Percentiles rank a stretch among this genome's conserved stretches.
Evolutionary conservation across 2,797 vertebrate genomes (phyloP).

Genomic region (Phataginus tetradactyla): DNA sequence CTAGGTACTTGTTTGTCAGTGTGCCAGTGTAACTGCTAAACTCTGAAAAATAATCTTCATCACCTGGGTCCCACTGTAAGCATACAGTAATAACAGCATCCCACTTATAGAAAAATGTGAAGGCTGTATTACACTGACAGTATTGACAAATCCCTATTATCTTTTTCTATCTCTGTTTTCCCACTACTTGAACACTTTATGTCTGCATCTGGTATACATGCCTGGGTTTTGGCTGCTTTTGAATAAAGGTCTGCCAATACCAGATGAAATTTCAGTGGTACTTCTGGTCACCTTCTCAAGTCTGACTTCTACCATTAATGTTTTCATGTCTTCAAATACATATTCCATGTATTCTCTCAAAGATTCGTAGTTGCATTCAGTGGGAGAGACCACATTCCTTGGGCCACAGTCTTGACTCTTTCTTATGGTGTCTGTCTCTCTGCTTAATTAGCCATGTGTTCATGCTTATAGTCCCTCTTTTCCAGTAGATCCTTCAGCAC

Average conservation of each 20-base stretch:
- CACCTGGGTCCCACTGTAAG: too few relatives aligned
- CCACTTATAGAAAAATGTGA: too few relatives aligned
- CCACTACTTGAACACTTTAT: not conserved
- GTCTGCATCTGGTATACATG: not conserved
- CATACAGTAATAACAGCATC: too few relatives aligned
- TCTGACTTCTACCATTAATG: not conserved
- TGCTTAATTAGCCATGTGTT: not conserved
- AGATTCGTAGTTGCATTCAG: not conserved
- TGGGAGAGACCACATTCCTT: not conserved
- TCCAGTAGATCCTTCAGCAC: not conserved
- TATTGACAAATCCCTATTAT: too few relatives aligned
- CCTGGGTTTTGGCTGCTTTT: not conserved
- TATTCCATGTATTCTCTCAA: not conserved
- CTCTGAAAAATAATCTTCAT: too few relatives aligned
- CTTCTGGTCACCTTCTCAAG: not conserved
- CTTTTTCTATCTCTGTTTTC: too few relatives aligned
- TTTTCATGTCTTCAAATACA: not conserved
- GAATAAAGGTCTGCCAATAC: not conserved
- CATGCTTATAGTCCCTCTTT: not conserved
- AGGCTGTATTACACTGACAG: too few relatives aligned
- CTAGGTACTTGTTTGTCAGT: not conserved
- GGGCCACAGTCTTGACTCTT: not conserved
- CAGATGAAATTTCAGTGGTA: not conserved
- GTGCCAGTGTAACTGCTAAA: not conserved
- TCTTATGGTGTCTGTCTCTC: not conserved